phyloP scores from a whole-genome alignment of 2,113 vertebrate species.

The Jacana jacana region DNA sequence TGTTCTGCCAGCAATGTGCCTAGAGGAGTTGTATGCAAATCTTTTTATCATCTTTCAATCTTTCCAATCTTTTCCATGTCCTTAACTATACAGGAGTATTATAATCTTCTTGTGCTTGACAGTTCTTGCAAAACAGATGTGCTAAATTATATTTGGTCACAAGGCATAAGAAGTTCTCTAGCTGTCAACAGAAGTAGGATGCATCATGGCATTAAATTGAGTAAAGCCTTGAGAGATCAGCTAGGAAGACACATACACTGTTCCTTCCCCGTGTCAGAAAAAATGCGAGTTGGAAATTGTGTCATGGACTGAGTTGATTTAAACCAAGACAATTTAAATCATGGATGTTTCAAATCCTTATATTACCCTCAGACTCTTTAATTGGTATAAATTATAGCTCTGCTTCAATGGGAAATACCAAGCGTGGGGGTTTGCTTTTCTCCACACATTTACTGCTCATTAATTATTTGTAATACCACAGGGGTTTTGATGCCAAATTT shows the following conservation, averaged over 20 bases:
- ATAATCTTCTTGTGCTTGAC: neutral
- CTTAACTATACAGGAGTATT: neutral
- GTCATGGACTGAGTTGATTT: neutral
- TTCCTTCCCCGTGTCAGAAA: neutral
- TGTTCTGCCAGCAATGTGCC: neutral
- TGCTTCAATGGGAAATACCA: neutral
- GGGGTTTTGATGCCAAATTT: neutral
- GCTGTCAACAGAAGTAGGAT: neutral
- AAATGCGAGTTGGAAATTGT: neutral
- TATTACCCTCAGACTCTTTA: neutral
- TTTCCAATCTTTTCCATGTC: neutral
- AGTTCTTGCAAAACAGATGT: neutral
- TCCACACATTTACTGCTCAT: neutral
- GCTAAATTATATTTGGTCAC: neutral
- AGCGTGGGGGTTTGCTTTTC: neutral
- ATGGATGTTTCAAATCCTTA: neutral
- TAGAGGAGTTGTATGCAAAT: neutral
- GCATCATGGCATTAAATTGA: neutral
- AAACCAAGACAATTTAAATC: neutral
- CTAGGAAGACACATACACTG: neutral
- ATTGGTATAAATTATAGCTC: neutral
- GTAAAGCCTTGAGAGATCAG: neutral
- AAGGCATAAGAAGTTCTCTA: neutral
- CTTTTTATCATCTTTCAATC: neutral
- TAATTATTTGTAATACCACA: neutral